Evolutionary conservation across 2,888 invertebrate genomes (phyloP), one percentile per base, ranked within the genome.

Genomic region (Cephus rjabovi): DNA sequence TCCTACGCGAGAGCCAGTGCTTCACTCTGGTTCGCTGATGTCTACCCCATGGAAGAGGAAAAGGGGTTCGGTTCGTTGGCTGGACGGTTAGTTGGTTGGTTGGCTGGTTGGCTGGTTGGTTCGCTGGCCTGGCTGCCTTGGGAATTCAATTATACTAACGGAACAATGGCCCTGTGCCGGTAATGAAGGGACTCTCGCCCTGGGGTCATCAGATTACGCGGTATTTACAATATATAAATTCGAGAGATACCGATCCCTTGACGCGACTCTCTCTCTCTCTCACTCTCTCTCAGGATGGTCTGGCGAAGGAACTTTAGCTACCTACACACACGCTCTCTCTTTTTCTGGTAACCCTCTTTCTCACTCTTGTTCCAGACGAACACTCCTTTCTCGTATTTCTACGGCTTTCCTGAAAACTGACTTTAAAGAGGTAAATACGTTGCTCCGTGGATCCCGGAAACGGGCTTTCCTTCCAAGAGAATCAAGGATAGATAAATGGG

Each of bases 111-210:
- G 40, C 4, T 37, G 3, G 40, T 40, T 40, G 40, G 40, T 1
- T 40, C 15, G 40, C 23, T 40, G 4, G 40, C 80, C 78, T 74
- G 71, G 80, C 80, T 81, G 79, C 85, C 89, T 87, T 88, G 87
- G 88, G 89, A 89, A 89, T 89, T 89, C 89, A 89, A 89, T 89
- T 89, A 89, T 87, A 88, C 86, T 83, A 83, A 83, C 82, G 83
- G 88, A 89, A 89, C 89, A 89, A 89, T 89, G 86, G 82, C 84
- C 83, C 83, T 83, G 85, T 83, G 84, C 85, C 84, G 87, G 87
- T 89, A 89, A 89, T 89, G 89, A 89, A 87, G 87, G 87, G 84
- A 86, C 83, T 82, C 83, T 82, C 83, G 83, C 81, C 81, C 81
- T 78, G 83, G 83, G 86, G 86, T 88, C 87, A 87, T 86, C 86